phyloP scores from a whole-genome alignment of 2,113 vertebrate genomes.

The Myotis brandtii region DNA sequence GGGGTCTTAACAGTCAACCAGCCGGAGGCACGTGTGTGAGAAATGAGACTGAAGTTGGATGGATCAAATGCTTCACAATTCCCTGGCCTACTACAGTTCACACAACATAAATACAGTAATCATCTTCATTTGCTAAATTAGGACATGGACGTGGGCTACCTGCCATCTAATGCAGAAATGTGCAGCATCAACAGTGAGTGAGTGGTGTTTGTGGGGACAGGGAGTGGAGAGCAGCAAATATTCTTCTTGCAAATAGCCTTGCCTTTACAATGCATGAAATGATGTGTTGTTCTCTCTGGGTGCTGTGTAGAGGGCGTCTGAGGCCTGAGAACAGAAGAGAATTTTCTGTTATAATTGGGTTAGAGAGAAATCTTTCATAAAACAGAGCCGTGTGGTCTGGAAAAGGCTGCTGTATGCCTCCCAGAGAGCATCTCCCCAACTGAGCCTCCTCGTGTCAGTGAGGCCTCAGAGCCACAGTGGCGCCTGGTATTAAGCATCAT shows the following conservation, averaged over 20 bases:
- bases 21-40: background rate
- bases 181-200: background rate
- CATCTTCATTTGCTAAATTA: slow-evolving; percentile 71
- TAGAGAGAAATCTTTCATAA: slow-evolving; percentile 61
- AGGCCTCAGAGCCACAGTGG: background rate
- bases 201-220: background rate
- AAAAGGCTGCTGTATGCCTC: background rate
- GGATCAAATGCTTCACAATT: slow-evolving; percentile 9
- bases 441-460: background rate
- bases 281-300: background rate
- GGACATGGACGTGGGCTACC: slow-evolving; percentile 59
- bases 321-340: background rate
- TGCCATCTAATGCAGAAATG: background rate
- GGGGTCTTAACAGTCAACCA: background rate
- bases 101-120: slow-evolving; percentile 64
- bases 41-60: slow-evolving; percentile 32
- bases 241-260: background rate
- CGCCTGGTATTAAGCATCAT: slow-evolving; percentile 4
- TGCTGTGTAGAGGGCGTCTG: background rate
- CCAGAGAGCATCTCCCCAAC: background rate
- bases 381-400: background rate
- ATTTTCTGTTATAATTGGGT: slow-evolving; percentile 54
- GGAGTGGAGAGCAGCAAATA: background rate
- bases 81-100: slow-evolving; percentile 57
- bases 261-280: slow-evolving; percentile 6